These are phyloP conservation scores for Brachionichthys hirsutus DNA, from an alignment of 2,113 vertebrate genomes.

Conservation along the genomic window DNA sequence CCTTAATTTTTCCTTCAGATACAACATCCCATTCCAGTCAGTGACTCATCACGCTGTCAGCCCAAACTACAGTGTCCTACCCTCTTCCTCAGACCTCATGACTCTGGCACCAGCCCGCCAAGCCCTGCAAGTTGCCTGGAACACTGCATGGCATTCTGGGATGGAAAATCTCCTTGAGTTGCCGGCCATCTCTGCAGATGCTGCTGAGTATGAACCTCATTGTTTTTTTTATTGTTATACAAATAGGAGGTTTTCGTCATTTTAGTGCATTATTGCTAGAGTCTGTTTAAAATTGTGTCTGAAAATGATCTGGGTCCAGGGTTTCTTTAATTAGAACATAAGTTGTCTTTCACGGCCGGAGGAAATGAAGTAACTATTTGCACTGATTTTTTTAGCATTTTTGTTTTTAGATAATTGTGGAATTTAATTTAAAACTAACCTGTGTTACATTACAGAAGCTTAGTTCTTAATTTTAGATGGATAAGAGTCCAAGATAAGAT, in stretches of 20 bases:
- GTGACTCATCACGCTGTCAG: constrained; percentile 88
- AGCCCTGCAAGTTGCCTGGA: constrained; percentile 89
- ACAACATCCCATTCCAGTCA: constrained; percentile 83
- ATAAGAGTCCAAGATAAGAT: no score
- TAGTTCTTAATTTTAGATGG: no score
- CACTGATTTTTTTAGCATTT: no score
- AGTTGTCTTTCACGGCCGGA: no score
- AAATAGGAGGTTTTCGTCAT: background rate
- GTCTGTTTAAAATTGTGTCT: background rate
- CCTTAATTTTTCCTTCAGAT: constrained; percentile 68
- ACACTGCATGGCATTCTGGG: constrained; percentile 87
- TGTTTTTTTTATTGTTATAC: background rate
- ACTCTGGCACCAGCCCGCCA: constrained; percentile 78
- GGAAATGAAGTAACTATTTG: no score
- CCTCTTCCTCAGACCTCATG: constrained; percentile 80
- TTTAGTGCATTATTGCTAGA: background rate
- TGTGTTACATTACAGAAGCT: no score
- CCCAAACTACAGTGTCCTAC: constrained; percentile 83
- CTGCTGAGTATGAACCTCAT: constrained; percentile 73
- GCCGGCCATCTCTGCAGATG: constrained; percentile 46
- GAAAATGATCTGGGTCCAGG: no score
- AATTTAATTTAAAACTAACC: no score
- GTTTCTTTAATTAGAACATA: no score
- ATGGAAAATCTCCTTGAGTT: constrained; percentile 79
- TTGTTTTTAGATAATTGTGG: no score